Conservation (phyloP, 2,797 vertebrate genomes). For the Orientallactaga sibirica region DNA sequence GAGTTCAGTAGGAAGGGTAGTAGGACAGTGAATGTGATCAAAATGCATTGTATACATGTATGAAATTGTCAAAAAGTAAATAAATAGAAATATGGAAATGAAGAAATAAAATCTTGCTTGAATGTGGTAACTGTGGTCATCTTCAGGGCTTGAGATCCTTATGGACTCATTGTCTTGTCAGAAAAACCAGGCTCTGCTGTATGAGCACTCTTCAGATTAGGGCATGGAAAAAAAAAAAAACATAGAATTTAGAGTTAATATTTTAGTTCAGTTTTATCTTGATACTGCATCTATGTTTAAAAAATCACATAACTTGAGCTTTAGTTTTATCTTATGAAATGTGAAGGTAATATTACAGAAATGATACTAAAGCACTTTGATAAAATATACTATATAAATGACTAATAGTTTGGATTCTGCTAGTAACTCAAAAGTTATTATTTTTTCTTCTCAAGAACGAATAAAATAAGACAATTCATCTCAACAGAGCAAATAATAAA, state of each 20-base stretch:
- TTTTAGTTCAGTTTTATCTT: slow-evolving; percentile 22
- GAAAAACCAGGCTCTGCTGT: not conserved
- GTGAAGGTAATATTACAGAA: slow-evolving; percentile 2
- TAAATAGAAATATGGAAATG: too few relatives aligned
- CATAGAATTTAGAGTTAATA: not conserved
- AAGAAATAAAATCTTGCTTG: not conserved
- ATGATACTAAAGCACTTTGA: slow-evolving; percentile 6
- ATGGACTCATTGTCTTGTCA: not conserved
- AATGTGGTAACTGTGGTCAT: not conserved
- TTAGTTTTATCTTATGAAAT: slow-evolving; percentile 34
- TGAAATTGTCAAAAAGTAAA: too few relatives aligned
- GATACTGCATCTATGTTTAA: not conserved
- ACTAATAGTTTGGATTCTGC: not conserved
- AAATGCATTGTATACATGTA: too few relatives aligned
- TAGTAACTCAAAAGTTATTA: slow-evolving; percentile 27
- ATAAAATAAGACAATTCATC: not conserved
- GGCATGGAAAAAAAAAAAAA: not conserved
- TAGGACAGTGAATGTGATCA: too few relatives aligned
- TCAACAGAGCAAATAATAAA: not conserved
- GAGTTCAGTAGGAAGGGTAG: too few relatives aligned
- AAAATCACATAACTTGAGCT: not conserved
- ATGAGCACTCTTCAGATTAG: too few relatives aligned
- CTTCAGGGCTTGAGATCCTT: not conserved
- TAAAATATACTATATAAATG: slow-evolving; percentile 4
- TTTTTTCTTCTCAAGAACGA: not conserved